Base-by-base conservation (phyloP, 2,113 vertebrate genomes). In the Actenoides lindsayi region DNA sequence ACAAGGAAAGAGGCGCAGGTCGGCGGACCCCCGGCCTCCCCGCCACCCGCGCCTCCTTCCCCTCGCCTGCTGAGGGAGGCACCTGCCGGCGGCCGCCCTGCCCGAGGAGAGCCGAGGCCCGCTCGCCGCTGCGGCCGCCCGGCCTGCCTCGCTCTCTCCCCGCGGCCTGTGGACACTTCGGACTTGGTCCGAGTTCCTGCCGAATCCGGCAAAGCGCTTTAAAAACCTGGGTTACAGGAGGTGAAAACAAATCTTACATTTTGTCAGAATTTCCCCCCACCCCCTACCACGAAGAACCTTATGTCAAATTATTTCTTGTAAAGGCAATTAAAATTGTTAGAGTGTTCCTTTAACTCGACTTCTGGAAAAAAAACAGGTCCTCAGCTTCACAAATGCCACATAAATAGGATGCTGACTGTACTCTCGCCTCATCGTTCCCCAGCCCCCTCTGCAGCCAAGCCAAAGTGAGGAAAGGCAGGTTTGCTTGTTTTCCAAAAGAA, bases 161-260 rank as follows among this genome's bases (percentile, higher is more conserved):
- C 0, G 20, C 0, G 46, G 19, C 37, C 4, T 1, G 5, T 0
- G 1, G 8, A 10, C 18, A 14, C 7, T 5, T 50, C 3, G 10
- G 5, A 13, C 4, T 4, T 1, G 6, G 51, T 9, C 12, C 35
- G 1, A 4, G 10, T 13, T 60, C 13, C 3, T 42, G 74, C 60
- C 18, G 46, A 71, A 28, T 33, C 33, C 25, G 14, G 79, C 73
- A 39, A 31, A 18, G 33, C 11, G 6, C 27, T 50, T 68, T 15
- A 39, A 33, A 85, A 80, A 15, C 7, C 18, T 57, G 18, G 10
- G 21, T 35, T 48, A 10, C 44, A 16, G 37, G 14, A 15, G 54
- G 44, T 35, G 44, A 51, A 46, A 19, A 60, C 37, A 60, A 42
- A 42, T 5, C 10, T 35, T 31, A 15, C 23, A 37, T 46, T 46